Evolutionary conservation across 2,888 invertebrate genomes (phyloP), one percentile per base, ranked within the genome.

Genomic region (Drosophila sordidula): DNA sequence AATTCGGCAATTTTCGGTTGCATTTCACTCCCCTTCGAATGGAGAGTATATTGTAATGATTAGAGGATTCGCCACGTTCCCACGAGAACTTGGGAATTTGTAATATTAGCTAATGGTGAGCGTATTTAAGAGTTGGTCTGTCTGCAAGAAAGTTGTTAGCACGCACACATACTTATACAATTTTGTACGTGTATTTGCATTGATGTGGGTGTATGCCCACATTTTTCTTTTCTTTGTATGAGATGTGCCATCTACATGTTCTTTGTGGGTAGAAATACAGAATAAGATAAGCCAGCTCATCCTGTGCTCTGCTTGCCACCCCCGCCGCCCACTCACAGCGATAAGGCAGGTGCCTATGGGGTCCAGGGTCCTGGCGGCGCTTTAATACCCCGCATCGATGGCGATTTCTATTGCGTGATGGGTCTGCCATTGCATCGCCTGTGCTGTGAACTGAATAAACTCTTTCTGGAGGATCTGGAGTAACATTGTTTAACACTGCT

Each of bases 311-410:
- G 34, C 34, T 34, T 34, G 11, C 1, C 93, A 2, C 87, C 9
- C 9, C 29, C 29, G 4, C 22, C 22, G 29, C 9, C 0, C 29
- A 29, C 9, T 1, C 93, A 2, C 87, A 96, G 96, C 91, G 96
- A 96, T 89, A 97, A 97, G 93, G 98, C 98, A 6, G 98, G 98
- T n/a, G 96, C 95, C 0, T 98, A 98, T 91, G 98, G 97, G 1
- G 96, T 98, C 55, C 97, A 97, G 92, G 97, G 96, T 0, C 91
- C 95, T 1, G 98, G 97, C 6, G 96, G 96, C 0, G 95, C 96
- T n/a, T 93, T 98, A 54, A 94, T 98, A 42, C 95, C 96, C 88
- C 94, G 94, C 78, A 95, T 98, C 42, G 94, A 95, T 36, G 98
- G 96, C 1, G 98, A 98, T 89, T 97, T 95, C 92, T 97, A 95